Conservation (phyloP, 1,140 invertebrate species). For the Ceratosolen fusciceps region DNA sequence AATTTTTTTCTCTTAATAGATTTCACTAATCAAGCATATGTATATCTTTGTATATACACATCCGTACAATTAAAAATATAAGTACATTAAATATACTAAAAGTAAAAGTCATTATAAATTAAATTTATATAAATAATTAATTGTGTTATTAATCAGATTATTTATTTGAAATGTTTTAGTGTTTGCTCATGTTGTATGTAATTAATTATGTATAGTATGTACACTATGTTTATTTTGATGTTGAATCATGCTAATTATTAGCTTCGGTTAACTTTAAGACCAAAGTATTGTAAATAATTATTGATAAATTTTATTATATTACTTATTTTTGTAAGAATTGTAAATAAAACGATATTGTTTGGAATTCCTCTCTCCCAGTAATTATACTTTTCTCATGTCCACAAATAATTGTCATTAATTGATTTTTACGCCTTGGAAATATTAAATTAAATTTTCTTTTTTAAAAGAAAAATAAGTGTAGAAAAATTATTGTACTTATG, state of each 20-base stretch:
- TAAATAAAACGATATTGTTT: conserved; percentile 39
- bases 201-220: background rate
- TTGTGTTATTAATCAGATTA: conserved; percentile 5
- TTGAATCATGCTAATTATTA: conserved; percentile 13
- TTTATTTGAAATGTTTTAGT: background rate
- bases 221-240: background rate
- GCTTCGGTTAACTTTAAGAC: conserved; percentile 7
- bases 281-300: conserved; percentile 33
- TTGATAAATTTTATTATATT: background rate
- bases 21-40: background rate
- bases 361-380: no score
- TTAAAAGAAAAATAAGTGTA: no score
- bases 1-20: background rate
- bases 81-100: background rate
- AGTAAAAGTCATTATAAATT: background rate
- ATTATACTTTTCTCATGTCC: no score
- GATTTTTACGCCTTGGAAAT: no score
- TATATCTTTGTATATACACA: no score
- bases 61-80: no score
- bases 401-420: no score
- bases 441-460: no score
- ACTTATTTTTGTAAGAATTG: conserved; percentile 24
- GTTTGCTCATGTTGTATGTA: background rate
- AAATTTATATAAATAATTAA: background rate
- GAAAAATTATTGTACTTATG: no score